Base-by-base conservation (phyloP, 1,140 invertebrate genomes). In the Uloborus diversus region DNA sequence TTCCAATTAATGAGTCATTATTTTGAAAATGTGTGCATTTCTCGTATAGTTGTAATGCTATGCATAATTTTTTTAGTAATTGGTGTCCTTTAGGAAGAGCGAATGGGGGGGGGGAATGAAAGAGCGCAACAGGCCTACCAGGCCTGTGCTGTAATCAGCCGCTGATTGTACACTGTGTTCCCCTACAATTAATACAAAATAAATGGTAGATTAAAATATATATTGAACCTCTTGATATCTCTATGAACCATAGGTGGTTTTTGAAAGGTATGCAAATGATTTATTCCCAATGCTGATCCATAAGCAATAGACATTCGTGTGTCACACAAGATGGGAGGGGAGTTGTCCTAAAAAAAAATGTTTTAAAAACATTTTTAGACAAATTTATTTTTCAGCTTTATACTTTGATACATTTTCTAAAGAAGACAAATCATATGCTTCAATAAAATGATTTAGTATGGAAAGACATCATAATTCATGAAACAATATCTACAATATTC, bases 191-290 rank as follows among this genome's bases (percentile, higher is more conserved):
- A n/a, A 53, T n/a, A 53, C 13, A 53, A 53, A 53, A 1, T 53
- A n/a, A 53, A 53, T 20, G 17, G n/a, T 2, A 53, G 37, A 53
- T 30, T 28, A 27, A 59, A 30, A 28, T 59, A 59, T 4, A 30
- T 30, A 59, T 13, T 23, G 5, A 51, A 81, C 79, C 79, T 81
- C 57, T 71, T 79, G 32, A 99, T 96, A 85, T 98, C 96, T 0
- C 96, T 95, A 85, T 99, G 96, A 76, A 99, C 94, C 2, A 97
- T 88, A 0, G 96, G 94, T 57, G 91, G 92, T 9, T 91, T 89
- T 3, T 89, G 88, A 82, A 93, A 91, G 1, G 92, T 94, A 86
- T 99, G 96, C 0, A 99, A 87, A 86, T 92, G 98, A 86, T 94
- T 93, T 0, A 99, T 90, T 13, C 96, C 97, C 84, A 93, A 90